Conservation (phyloP, 2,797 vertebrate species). For the Myotis myotis region DNA sequence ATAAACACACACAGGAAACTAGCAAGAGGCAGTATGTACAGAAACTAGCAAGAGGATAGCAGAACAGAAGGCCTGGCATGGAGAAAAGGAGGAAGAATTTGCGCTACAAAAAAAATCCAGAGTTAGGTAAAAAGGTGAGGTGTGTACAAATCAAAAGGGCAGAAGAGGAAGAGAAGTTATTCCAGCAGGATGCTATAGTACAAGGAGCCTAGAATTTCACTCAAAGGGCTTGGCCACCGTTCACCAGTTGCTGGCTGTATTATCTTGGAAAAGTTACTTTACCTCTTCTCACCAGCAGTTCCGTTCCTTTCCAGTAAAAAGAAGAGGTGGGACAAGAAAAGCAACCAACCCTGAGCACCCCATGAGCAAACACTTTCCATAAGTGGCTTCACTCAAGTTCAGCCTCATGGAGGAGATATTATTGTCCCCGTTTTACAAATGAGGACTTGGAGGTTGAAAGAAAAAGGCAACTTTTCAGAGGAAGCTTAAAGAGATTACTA, state of each 20-base stretch:
- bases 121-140: neutral
- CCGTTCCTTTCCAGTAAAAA: neutral
- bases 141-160: neutral
- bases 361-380: neutral
- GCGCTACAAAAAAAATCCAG: neutral
- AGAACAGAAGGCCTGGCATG: neutral
- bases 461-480: neutral
- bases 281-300: neutral
- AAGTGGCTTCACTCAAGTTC: neutral
- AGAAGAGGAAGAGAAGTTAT: neutral
- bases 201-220: neutral
- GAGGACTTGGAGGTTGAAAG: neutral
- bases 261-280: neutral
- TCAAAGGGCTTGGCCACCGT: neutral
- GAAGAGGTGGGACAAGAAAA: slow-evolving; percentile 22
- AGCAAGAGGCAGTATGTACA: neutral
- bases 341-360: neutral
- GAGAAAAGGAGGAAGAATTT: neutral
- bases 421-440: neutral
- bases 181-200: neutral
- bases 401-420: neutral
- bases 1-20: slow-evolving; percentile 2
- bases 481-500: neutral
- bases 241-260: neutral
- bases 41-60: neutral